These are phyloP conservation scores for Megaceryle torquata DNA, from an alignment of 2,113 vertebrate genomes.

Conservation along the genomic window DNA sequence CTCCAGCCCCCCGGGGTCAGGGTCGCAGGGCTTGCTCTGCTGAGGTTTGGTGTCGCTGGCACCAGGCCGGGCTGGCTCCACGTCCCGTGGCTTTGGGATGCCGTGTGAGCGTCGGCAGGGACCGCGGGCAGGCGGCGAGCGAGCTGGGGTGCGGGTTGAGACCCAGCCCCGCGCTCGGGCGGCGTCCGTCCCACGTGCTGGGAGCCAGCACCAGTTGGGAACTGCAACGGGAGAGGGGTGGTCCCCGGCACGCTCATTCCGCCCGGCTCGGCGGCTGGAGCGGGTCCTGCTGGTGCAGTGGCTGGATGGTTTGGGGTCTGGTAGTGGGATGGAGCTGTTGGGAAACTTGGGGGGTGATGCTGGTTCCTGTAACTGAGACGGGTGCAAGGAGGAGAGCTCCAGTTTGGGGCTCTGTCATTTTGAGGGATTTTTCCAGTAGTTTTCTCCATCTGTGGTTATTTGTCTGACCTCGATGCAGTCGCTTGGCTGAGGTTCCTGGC, in stretches of 20 bases:
- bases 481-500: not conserved
- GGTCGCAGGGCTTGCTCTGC: too few species aligned
- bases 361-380: accelerated
- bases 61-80: not conserved
- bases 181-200: accelerated
- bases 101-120: accelerated
- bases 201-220: not conserved
- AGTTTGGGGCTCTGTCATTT: accelerated
- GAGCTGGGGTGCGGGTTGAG: not conserved
- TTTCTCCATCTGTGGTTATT: not conserved
- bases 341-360: not conserved
- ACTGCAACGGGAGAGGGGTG: accelerated
- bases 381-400: not conserved
- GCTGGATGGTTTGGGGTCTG: not conserved
- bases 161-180: accelerated
- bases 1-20: too few species aligned
- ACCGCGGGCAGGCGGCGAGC: not conserved
- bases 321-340: accelerated
- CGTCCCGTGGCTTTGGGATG: not conserved
- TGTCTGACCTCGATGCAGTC: not conserved
- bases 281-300: not conserved
- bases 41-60: accelerated
- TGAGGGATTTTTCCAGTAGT: not conserved
- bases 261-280: not conserved
- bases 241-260: accelerated